These are phyloP conservation scores for Oophaga sylvatica DNA, from an alignment of 2,797 vertebrate species.

Conservation along the genomic window DNA sequence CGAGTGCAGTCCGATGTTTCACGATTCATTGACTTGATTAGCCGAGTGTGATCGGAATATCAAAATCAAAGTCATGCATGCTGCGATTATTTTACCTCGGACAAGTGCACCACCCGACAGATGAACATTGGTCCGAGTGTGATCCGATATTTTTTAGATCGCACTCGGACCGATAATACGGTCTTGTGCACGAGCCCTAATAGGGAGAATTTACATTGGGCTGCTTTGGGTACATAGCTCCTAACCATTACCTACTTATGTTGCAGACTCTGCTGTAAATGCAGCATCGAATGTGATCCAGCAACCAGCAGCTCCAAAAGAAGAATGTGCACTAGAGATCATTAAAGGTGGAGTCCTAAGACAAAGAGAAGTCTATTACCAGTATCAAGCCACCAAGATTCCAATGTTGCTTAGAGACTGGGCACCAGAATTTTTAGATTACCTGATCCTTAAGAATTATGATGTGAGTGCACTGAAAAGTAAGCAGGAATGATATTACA, in stretches of 20 bases:
- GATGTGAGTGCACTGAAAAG: conserved; percentile 59
- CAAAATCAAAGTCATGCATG: too few species aligned
- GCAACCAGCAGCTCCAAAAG: conserved; percentile 66
- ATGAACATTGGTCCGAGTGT: too few species aligned
- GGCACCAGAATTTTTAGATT: conserved; percentile 69
- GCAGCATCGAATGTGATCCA: conserved; percentile 29
- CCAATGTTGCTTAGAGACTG: conserved; percentile 71
- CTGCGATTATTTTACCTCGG: too few species aligned
- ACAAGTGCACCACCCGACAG: too few species aligned
- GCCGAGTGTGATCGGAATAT: too few species aligned
- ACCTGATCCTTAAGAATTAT: conserved; percentile 57
- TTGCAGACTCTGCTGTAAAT: conserved; percentile 69
- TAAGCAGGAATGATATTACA: conserved; percentile 46
- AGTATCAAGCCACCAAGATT: conserved; percentile 49
- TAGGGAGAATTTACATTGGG: neutral
- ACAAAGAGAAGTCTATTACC: conserved; percentile 72
- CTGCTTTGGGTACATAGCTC: neutral
- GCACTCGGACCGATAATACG: too few species aligned
- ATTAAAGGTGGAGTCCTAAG: conserved; percentile 71
- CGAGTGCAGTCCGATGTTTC: too few species aligned
- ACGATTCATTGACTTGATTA: too few species aligned
- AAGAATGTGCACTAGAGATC: conserved; percentile 76
- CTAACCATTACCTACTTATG: neutral
- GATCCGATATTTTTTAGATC: too few species aligned
- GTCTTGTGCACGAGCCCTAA: neutral